phyloP scores from a whole-genome alignment of 2,797 vertebrate species.

The Myotis findleyi region DNA sequence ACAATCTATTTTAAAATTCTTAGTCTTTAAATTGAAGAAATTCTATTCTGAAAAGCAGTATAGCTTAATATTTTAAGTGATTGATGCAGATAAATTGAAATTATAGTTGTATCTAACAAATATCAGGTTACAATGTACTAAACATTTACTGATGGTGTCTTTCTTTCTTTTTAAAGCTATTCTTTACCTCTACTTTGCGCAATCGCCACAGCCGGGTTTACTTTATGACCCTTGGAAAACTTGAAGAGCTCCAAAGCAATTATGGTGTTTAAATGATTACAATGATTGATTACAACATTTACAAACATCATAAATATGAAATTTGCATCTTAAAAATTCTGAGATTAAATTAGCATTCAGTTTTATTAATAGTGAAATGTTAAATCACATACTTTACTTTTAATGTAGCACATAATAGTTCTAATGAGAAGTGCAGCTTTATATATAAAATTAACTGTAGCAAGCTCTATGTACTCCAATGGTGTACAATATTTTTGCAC shows the following conservation, averaged over 20 bases:
- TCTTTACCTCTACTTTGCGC: constrained; percentile 95
- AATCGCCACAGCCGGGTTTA: constrained; percentile 97
- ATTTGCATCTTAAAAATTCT: constrained; percentile 74
- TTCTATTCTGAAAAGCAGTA: neutral
- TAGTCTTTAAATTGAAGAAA: constrained; percentile 29
- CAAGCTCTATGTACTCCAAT: constrained; percentile 79
- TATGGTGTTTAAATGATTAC: constrained; percentile 71
- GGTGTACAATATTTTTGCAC: constrained; percentile 79
- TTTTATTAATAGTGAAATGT: constrained; percentile 67
- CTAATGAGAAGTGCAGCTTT: constrained; percentile 77
- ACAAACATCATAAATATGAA: constrained; percentile 72
- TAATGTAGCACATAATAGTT: constrained; percentile 76
- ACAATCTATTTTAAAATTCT: constrained; percentile 35
- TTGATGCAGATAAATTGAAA: constrained; percentile 43
- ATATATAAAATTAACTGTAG: constrained; percentile 76
- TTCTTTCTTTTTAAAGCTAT: constrained; percentile 90
- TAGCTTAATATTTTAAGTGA: constrained; percentile 40
- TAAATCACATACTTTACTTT: constrained; percentile 76
- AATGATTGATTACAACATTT: constrained; percentile 75
- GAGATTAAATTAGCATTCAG: constrained; percentile 60
- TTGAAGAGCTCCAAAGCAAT: constrained; percentile 89
- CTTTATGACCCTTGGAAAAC: constrained; percentile 97
- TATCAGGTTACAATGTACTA: constrained; percentile 66
- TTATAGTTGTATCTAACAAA: constrained; percentile 4
- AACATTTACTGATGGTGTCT: constrained; percentile 71